These are phyloP conservation scores for Bostrychus sinensis DNA, from an alignment of 2,113 vertebrate genomes.

Conservation along the genomic window DNA sequence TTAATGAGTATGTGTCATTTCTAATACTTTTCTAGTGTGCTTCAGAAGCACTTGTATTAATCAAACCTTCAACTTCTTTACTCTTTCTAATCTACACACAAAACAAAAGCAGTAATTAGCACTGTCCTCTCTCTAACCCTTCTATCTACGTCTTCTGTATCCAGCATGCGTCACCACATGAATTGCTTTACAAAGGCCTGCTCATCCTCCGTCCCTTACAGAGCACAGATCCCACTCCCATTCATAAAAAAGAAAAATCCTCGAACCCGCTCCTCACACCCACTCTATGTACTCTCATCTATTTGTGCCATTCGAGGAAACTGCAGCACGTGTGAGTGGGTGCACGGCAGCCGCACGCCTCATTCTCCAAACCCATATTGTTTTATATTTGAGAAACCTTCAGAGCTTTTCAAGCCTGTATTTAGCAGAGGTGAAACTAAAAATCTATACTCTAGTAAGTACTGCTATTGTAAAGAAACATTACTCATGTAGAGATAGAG, in stretches of 20 bases:
- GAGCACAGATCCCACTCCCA: constrained; percentile 58
- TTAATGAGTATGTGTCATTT: too few species aligned
- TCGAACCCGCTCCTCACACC: constrained; percentile 38
- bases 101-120: constrained; percentile 51
- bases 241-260: constrained; percentile 67
- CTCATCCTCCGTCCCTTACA: constrained; percentile 58
- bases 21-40: too few species aligned
- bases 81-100: constrained; percentile 48
- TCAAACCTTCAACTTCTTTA: constrained; percentile 31
- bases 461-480: too few species aligned
- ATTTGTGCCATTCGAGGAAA: constrained; percentile 13
- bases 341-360: too few species aligned
- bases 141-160: constrained; percentile 48
- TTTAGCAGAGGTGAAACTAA: too few species aligned
- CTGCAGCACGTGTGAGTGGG: constrained; percentile 28
- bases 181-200: constrained; percentile 59
- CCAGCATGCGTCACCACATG: constrained; percentile 67
- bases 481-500: too few species aligned
- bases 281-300: constrained; percentile 40
- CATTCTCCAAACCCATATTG: too few species aligned
- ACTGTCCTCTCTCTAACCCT: constrained; percentile 35
- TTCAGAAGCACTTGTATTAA: constrained; percentile 22
- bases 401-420: too few species aligned
- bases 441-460: too few species aligned
- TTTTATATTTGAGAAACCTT: too few species aligned